phyloP scores from a whole-genome alignment of 2,797 vertebrate genomes.

The Hydrolagus colliei region DNA sequence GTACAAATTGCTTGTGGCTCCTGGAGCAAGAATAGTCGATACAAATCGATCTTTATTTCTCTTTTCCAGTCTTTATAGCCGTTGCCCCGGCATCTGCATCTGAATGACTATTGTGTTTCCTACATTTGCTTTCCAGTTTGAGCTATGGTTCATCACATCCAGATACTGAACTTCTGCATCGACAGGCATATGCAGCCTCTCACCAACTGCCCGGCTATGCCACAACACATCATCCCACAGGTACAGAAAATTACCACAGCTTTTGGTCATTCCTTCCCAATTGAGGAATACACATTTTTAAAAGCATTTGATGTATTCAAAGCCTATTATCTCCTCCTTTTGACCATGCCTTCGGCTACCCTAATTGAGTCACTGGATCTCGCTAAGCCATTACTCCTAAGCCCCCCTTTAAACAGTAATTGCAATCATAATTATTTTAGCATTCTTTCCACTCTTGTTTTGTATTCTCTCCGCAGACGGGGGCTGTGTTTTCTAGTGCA shows the following conservation, averaged over 20 bases:
- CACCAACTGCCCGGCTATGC: conserved; percentile 85
- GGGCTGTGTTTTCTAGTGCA: background rate
- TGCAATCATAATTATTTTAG: background rate
- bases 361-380: background rate
- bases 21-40: no score
- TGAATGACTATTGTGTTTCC: background rate
- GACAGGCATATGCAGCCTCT: conserved; percentile 77
- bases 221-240: conserved; percentile 75
- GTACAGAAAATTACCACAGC: conserved; percentile 51
- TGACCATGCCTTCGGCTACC: background rate
- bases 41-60: no score
- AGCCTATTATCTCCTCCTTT: conserved; percentile 34
- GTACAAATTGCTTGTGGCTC: no score
- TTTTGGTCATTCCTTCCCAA: background rate
- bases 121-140: conserved; percentile 55
- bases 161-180: conserved; percentile 84
- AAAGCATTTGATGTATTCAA: background rate
- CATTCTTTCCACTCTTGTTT: conserved; percentile 2
- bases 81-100: no score
- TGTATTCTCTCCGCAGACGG: background rate
- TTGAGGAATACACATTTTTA: background rate
- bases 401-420: background rate
- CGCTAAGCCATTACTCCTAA: background rate
- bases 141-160: conserved; percentile 88
- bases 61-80: no score